Conservation (phyloP, 2,113 vertebrate genomes). For the Pygoscelis adeliae region DNA sequence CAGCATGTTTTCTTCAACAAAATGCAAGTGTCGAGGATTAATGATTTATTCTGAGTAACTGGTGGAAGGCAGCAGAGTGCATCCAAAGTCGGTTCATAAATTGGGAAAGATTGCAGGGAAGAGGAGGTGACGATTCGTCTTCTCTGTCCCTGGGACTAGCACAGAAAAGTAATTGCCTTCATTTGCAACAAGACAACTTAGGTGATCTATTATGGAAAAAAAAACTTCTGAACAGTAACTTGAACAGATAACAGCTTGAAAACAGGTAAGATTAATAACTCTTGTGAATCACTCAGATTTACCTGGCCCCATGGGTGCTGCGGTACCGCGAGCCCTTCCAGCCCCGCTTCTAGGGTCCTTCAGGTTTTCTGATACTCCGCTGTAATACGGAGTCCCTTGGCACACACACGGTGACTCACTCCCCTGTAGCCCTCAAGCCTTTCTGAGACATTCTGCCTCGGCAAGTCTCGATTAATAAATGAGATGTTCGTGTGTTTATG, state of each 20-base stretch:
- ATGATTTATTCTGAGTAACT: neutral
- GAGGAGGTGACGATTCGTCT: neutral
- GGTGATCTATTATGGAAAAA: neutral
- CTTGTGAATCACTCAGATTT: neutral
- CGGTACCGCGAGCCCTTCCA: neutral
- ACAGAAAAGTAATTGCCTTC: neutral
- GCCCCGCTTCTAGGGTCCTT: neutral
- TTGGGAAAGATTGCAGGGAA: neutral
- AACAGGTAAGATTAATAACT: neutral
- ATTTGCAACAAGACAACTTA: neutral
- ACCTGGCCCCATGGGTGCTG: neutral
- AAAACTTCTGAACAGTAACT: neutral
- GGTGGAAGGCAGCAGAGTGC: neutral
- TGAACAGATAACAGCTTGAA: neutral
- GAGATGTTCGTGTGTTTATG: constrained; percentile 24
- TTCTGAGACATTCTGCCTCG: neutral
- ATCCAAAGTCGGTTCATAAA: neutral
- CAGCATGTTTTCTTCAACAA: neutral
- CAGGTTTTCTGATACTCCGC: rapidly evolving
- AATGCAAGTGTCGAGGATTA: neutral
- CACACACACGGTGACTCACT: neutral
- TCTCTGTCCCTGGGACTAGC: neutral
- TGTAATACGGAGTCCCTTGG: neutral
- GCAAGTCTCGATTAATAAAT: neutral
- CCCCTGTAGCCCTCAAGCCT: neutral